phyloP scores from a whole-genome alignment of 2,888 invertebrate genomes.

The Protonemura montana region DNA sequence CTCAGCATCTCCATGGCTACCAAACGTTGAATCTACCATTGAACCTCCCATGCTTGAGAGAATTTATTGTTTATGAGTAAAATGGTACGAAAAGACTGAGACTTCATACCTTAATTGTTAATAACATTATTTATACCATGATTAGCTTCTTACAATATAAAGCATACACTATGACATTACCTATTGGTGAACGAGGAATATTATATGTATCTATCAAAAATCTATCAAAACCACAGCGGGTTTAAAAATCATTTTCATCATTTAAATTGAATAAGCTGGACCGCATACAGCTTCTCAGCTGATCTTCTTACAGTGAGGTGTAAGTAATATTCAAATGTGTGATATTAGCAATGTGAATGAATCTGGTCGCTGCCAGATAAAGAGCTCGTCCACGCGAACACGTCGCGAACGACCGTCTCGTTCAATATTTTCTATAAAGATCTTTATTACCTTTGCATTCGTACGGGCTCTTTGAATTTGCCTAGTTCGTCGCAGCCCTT shows the following conservation, averaged over 20 bases:
- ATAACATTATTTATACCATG: no score
- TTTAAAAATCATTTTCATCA: not conserved
- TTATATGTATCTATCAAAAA: no score
- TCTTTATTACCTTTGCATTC: slow-evolving; percentile 39
- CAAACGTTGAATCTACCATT: no score
- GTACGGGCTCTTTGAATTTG: slow-evolving; percentile 35
- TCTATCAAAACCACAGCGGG: no score
- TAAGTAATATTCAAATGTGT: not conserved
- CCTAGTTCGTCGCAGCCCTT: slow-evolving; percentile 9
- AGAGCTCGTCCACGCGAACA: not conserved
- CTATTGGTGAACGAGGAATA: no score
- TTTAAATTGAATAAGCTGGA: not conserved
- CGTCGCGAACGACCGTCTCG: not conserved
- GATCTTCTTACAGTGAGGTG: not conserved
- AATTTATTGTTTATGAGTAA: no score
- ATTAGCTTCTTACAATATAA: no score
- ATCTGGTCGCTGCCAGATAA: not conserved
- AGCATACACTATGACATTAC: no score
- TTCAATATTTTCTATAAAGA: not conserved
- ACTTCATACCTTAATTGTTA: no score
- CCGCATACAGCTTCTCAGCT: not conserved
- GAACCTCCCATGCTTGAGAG: no score
- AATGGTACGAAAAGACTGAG: no score
- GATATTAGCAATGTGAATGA: not conserved
- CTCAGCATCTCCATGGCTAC: no score